A percentile compares a stretch with the other conserved stretches of the same genome.
Evolutionary conservation across 2,888 invertebrate species (phyloP).

Genomic region (Apamea anceps): DNA sequence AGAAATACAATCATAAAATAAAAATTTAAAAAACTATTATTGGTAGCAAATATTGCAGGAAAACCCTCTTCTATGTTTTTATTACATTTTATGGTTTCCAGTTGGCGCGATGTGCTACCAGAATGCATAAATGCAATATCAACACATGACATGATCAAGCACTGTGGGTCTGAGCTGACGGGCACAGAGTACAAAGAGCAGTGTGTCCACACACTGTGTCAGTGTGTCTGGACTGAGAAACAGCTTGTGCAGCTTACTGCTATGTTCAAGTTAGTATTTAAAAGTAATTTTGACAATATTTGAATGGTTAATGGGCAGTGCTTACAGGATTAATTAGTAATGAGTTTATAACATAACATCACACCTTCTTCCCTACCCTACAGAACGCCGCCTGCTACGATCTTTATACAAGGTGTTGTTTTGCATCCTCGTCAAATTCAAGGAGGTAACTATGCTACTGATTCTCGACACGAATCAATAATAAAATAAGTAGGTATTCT

Average conservation of each 20-base stretch:
- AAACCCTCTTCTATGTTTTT: background rate
- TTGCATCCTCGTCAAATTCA: no score
- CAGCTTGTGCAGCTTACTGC: conserved; percentile 91
- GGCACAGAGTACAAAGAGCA: conserved; percentile 91
- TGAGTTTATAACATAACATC: no score
- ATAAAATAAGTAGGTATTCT: no score
- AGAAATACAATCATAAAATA: no score
- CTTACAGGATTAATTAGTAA: no score
- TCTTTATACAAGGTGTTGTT: no score
- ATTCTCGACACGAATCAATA: no score
- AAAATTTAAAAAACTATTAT: no score
- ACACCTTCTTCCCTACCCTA: no score
- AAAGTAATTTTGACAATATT: background rate
- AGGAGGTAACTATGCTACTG: no score
- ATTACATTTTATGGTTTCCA: conserved; percentile 71
- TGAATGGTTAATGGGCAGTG: background rate
- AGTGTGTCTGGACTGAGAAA: conserved; percentile 90
- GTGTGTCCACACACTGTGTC: conserved; percentile 91
- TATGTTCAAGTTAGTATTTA: conserved; percentile 91
- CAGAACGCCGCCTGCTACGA: no score
- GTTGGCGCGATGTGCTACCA: conserved; percentile 93
- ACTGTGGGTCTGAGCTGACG: conserved; percentile 90
- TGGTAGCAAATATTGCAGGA: background rate
- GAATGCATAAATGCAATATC: conserved; percentile 90
- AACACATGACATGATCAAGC: conserved; percentile 87